A percentile compares a stretch with the other conserved stretches of the same genome.
These are phyloP conservation scores for Drosophila simulans DNA, from an alignment of 1,140 invertebrate species.

Conservation along the genomic window DNA sequence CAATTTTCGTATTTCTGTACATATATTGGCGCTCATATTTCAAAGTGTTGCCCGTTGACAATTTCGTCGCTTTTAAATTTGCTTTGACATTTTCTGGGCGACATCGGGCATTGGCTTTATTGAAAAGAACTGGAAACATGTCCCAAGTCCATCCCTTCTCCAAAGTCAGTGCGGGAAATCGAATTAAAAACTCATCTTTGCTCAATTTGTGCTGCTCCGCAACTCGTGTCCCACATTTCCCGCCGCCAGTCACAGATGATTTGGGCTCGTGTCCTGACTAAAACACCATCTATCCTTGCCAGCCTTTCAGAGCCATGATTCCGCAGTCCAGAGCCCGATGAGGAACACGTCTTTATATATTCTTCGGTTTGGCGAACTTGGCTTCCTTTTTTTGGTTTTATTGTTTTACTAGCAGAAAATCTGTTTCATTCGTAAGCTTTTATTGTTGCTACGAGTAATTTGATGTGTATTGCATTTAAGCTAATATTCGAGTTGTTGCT, in stretches of 20 bases:
- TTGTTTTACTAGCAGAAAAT: slow-evolving; percentile 83
- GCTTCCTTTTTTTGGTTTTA: slow-evolving; percentile 38
- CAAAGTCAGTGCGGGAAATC: slow-evolving; percentile 48
- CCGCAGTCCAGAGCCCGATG: no score
- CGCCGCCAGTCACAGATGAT: slow-evolving; percentile 35
- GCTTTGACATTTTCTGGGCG: slow-evolving; percentile 63
- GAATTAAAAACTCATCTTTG: slow-evolving; percentile 79
- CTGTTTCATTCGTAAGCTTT: slow-evolving; percentile 77
- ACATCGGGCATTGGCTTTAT: slow-evolving; percentile 3
- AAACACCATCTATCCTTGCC: slow-evolving; percentile 45
- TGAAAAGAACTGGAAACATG: slow-evolving; percentile 27
- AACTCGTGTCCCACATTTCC: slow-evolving; percentile 22
- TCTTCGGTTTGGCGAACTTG: no score
- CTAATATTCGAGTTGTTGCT: slow-evolving; percentile 73
- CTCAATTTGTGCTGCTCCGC: slow-evolving; percentile 59
- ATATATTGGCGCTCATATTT: slow-evolving; percentile 63
- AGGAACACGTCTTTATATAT: no score
- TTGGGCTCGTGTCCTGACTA: slow-evolving; percentile 43
- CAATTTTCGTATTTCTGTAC: slow-evolving; percentile 57
- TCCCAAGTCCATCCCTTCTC: slow-evolving; percentile 11
- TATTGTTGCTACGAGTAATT: slow-evolving; percentile 79
- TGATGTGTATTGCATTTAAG: slow-evolving; percentile 82
- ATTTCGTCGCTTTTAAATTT: slow-evolving; percentile 61
- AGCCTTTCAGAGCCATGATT: slow-evolving; percentile 22
- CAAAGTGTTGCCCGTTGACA: slow-evolving; percentile 41